phyloP scores from a whole-genome alignment of 2,113 vertebrate species.

The Coturnix japonica region DNA sequence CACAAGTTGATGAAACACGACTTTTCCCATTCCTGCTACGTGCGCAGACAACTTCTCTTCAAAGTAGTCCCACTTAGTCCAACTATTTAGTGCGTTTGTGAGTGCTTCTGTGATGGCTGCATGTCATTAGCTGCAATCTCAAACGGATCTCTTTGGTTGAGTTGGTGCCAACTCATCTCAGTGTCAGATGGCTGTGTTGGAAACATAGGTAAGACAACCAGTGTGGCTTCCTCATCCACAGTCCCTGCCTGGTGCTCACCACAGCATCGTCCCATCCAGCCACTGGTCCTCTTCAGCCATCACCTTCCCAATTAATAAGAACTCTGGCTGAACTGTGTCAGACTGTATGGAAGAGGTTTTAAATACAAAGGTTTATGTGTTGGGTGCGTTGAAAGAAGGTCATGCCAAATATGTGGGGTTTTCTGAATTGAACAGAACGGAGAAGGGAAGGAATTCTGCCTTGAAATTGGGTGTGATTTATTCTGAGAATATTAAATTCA shows the following conservation, averaged over 20 bases:
- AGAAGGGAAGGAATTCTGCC: background rate
- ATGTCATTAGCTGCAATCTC: background rate
- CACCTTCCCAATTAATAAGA: background rate
- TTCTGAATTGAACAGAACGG: background rate
- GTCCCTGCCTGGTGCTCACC: accelerated
- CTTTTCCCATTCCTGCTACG: background rate
- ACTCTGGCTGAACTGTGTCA: background rate
- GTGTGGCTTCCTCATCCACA: background rate
- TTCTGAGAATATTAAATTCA: slow-evolving; percentile 43
- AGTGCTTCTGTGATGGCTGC: background rate
- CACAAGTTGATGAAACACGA: background rate
- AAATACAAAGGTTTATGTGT: accelerated
- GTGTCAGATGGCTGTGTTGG: background rate
- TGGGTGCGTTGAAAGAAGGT: background rate
- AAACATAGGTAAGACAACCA: accelerated
- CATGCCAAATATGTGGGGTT: slow-evolving; percentile 19
- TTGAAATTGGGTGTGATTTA: slow-evolving; percentile 25
- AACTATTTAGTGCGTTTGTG: background rate
- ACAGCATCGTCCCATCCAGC: background rate
- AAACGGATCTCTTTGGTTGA: background rate
- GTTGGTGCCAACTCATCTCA: background rate
- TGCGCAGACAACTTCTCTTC: background rate
- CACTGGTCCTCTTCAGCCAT: background rate
- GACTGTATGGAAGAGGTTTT: background rate
- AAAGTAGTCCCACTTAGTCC: background rate